Evolutionary conservation across 2,113 vertebrate genomes (phyloP), one percentile per base, ranked within the genome.

Genomic region (Ptilonorhynchus violaceus): DNA sequence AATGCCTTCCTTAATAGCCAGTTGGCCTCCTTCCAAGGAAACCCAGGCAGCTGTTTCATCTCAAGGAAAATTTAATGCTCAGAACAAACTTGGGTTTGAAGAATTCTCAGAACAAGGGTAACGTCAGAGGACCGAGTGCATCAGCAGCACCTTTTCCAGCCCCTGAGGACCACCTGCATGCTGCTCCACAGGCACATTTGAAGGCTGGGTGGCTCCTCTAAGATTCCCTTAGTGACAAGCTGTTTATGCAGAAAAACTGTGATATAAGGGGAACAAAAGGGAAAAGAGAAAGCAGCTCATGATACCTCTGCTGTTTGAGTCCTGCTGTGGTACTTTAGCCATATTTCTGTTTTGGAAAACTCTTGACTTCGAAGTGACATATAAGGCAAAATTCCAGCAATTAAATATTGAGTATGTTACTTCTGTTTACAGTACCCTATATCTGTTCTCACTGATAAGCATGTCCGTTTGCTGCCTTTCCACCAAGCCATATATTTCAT

Each of bases 51-150:
- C 80, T 89, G 60, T 33, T 94, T 85, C 86, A 91, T 91, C 92
- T 94, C 88, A 84, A 94, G 86, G 93, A 95, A 83, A 82, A 79
- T 89, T 95, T 91, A 87, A 84, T 35, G 75, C 88, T 90, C 68
- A 59, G 88, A 77, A 59, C 67, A 85, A 92, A 85, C 46, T 49
- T 74, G 50, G 21, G 62, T 76, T 92, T 94, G 60, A 95, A 86
- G 44, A 46, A 46, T 66, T 75, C 83, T 94, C 60, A 62, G 76
- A 68, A 27, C 50, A 84, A 78, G 69, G 84, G 60, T 78, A 64
- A 87, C 4, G 2, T 13, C 44, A 88, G 79, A 80, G 42, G 35
- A 47, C 5, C 37, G 85, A 77, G 55, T 13, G 25, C 6, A 1
- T 50, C 49, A 18, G 23, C 72, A 84, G 52, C 47, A 70, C 25